phyloP scores from a whole-genome alignment of 2,797 vertebrate genomes.

The Cyprinodon diabolis region DNA sequence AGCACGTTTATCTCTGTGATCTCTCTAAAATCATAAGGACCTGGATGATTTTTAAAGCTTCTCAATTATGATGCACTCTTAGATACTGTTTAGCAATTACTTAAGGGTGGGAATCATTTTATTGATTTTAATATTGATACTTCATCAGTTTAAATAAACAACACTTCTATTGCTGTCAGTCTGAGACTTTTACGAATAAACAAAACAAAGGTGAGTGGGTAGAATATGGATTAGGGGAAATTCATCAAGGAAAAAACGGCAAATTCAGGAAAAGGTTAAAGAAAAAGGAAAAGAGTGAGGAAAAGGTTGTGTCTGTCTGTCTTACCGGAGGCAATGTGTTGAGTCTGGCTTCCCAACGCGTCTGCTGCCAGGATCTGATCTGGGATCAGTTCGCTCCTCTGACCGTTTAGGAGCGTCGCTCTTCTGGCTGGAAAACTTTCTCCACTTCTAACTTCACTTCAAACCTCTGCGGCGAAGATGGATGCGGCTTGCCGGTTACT shows the following conservation, averaged over 20 bases:
- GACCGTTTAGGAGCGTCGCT: constrained; percentile 43
- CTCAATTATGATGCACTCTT: neutral
- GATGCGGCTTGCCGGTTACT: constrained; percentile 76
- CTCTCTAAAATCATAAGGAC: neutral
- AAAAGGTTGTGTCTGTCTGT: constrained; percentile 9
- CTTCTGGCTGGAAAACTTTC: constrained; percentile 45
- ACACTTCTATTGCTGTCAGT: neutral
- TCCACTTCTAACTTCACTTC: constrained; percentile 49
- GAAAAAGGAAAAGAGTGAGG: neutral
- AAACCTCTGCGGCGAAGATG: constrained; percentile 54
- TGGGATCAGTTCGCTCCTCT: constrained; percentile 48
- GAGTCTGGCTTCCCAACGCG: constrained; percentile 48
- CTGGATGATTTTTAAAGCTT: neutral
- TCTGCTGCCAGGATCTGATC: constrained; percentile 38
- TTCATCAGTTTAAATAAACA: neutral
- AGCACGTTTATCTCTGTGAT: neutral
- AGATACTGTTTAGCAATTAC: neutral
- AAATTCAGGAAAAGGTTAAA: neutral
- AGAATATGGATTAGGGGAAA: neutral
- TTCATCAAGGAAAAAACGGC: neutral
- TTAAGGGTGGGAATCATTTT: neutral
- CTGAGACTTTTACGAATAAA: no score
- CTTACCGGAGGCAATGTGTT: constrained; percentile 69
- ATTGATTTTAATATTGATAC: neutral
- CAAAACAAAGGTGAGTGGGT: neutral